A percentile compares a stretch with the other conserved stretches of the same genome.
phyloP scores from a whole-genome alignment of 2,113 vertebrate genomes.

The Rhinopomastus cyanomelas region DNA sequence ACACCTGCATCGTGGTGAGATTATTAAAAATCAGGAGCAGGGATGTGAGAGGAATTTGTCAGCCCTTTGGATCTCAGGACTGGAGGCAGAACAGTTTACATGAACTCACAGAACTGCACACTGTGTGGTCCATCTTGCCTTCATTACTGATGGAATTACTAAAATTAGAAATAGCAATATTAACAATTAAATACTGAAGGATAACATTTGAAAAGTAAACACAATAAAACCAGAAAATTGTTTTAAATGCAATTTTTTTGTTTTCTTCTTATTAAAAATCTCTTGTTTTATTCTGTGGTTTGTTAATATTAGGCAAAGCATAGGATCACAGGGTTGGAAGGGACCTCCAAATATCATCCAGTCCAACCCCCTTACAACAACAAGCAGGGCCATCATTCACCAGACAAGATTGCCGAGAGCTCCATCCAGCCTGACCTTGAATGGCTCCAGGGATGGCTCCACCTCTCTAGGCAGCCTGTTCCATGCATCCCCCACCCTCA shows the following conservation, averaged over 20 bases:
- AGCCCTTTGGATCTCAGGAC: not conserved
- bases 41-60: not conserved
- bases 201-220: not conserved
- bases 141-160: not conserved
- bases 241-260: not conserved
- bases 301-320: too few relatives aligned
- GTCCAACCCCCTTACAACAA: too few relatives aligned
- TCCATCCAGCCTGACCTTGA: too few relatives aligned
- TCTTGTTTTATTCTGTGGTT: not conserved
- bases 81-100: not conserved
- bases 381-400: too few relatives aligned
- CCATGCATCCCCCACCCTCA: too few relatives aligned
- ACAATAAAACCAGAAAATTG: not conserved
- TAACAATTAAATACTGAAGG: not conserved
- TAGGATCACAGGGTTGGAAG: too few relatives aligned
- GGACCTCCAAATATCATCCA: too few relatives aligned
- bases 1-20: not conserved
- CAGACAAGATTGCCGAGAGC: too few relatives aligned
- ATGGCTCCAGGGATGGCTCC: too few relatives aligned
- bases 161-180: not conserved
- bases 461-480: too few relatives aligned
- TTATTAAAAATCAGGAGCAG: not conserved
- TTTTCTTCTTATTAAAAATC: not conserved
- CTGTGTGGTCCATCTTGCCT: not conserved
- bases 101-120: not conserved